Evolutionary conservation across 1,140 invertebrate genomes (phyloP).

Genomic region (Hylaeus volcanicus): DNA sequence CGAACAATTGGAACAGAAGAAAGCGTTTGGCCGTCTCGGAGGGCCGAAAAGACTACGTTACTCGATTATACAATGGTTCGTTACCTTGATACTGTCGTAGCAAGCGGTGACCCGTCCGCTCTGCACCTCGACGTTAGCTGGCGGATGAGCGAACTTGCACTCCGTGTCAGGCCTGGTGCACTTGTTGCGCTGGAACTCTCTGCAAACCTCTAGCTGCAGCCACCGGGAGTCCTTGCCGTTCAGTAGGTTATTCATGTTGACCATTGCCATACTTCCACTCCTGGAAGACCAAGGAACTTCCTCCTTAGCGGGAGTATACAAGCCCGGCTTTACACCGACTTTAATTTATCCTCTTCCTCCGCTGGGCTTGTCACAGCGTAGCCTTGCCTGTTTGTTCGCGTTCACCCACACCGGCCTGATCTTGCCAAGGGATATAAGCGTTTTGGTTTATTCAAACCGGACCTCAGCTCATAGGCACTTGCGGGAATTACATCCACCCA

Average conservation of each 20-base stretch:
- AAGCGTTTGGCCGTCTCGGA: background rate
- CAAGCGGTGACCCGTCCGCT: conserved; percentile 99
- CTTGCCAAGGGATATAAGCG: conserved; percentile 56
- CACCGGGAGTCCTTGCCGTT: conserved; percentile 99
- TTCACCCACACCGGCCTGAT: conserved; percentile 57
- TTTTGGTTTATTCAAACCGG: conserved; percentile 49
- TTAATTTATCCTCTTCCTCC: conserved; percentile 28
- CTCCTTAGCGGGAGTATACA: conserved; percentile 24
- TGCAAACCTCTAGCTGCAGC: conserved; percentile 99
- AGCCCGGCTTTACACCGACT: conserved; percentile 37
- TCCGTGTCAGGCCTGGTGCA: conserved; percentile 99
- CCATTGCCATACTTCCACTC: conserved; percentile 89
- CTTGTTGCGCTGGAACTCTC: conserved; percentile 99
- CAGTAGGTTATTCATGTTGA: conserved; percentile 97
- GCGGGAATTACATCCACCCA: conserved; percentile 40
- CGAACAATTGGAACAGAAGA: background rate
- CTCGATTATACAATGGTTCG: conserved; percentile 61
- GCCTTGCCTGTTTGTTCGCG: conserved; percentile 33
- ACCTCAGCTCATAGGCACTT: conserved; percentile 40
- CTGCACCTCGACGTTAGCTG: conserved; percentile 99
- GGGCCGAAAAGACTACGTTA: conserved; percentile 19
- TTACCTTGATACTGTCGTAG: conserved; percentile 99
- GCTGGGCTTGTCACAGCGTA: conserved; percentile 15
- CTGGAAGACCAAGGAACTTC: conserved; percentile 54
- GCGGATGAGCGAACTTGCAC: conserved; percentile 99